Conservation (phyloP, 2,888 invertebrate genomes). For the Fragum whitleyi region DNA sequence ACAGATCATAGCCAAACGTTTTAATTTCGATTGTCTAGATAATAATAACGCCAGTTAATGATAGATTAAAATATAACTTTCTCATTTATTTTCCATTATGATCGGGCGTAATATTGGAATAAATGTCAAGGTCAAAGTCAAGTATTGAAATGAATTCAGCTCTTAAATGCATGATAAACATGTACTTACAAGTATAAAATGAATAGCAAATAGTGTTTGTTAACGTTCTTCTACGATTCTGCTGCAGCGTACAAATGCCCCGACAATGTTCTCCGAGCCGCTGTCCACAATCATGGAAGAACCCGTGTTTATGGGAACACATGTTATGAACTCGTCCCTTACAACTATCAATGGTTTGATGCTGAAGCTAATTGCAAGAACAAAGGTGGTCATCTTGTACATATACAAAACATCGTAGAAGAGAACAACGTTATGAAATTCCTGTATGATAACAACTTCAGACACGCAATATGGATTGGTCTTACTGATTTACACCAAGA, state of each 20-base stretch:
- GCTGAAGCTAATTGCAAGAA: constrained; percentile 11
- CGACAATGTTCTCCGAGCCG: background rate
- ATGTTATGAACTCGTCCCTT: constrained; percentile 10
- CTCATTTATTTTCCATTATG: too few relatives aligned
- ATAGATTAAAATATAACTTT: too few relatives aligned
- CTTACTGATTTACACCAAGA: constrained; percentile 20
- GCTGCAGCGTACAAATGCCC: constrained; percentile 13
- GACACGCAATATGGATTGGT: constrained; percentile 32
- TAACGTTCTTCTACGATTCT: too few relatives aligned
- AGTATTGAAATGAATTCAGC: too few relatives aligned
- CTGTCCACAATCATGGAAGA: constrained; percentile 2
- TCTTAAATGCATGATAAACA: too few relatives aligned
- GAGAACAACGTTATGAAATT: constrained; percentile 32
- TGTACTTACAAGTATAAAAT: too few relatives aligned
- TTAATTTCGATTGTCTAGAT: too few relatives aligned
- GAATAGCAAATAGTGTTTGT: too few relatives aligned
- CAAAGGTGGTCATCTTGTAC: constrained; percentile 22
- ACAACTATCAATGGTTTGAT: background rate
- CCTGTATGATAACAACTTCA: constrained; percentile 11
- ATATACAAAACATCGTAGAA: constrained; percentile 24
- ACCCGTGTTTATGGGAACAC: background rate
- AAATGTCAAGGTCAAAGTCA: too few relatives aligned
- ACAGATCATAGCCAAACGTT: too few relatives aligned
- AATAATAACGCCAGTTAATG: too few relatives aligned
- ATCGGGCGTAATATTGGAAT: too few relatives aligned